Base-by-base conservation (phyloP, 2,797 vertebrate genomes). In the Channa striata region DNA sequence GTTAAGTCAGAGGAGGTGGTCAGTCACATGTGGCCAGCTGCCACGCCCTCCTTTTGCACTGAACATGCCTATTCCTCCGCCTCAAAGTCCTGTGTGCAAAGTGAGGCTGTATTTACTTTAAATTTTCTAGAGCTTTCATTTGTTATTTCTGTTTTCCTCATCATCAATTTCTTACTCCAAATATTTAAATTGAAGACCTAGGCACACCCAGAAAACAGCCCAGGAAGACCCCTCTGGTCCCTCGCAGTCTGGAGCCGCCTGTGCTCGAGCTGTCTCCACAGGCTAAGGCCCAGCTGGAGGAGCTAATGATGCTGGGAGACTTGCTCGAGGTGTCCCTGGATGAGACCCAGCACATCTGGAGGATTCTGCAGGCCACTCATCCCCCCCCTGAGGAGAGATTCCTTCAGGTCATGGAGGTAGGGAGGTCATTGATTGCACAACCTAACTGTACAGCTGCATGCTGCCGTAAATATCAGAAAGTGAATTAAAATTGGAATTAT, bases 1-100 rank as follows among this genome's bases (percentile, higher is more conserved):
- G 98, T 99, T 12, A 99, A 99, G 75, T 98, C 98, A 1, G 98
- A 99, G 83, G 98, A 99, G 87, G 97, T 99, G 34, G 98, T 99
- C 65, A 99, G 97, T 72, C 97, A 99, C 89, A 99, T 99, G 96
- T 99, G 98, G 98, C 96, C 97, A 0, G 77, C 81, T 9, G 95
- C 94, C 9, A 93, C 94, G 0, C 96, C 97, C 16, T 99, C 98
- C 0, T 99, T 99, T 90, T 99, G 98, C 44, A 95, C 97, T 0
- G 98, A 99, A 17, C 98, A 99, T 0, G 98, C 98, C 0, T 99
- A 99, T 81, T 99, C 98, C 0, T 99, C 97, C 16, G 98, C 98
- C 74, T 99, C 98, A 39, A 99, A 99, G 91, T 96, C 96, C 84
- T 97, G 96, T 53, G 94, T 97, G 71, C 98, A 98, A 94, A 96